Evolutionary conservation across 1,140 invertebrate genomes (phyloP).

Genomic region (Oncopodura yosiiana): DNA sequence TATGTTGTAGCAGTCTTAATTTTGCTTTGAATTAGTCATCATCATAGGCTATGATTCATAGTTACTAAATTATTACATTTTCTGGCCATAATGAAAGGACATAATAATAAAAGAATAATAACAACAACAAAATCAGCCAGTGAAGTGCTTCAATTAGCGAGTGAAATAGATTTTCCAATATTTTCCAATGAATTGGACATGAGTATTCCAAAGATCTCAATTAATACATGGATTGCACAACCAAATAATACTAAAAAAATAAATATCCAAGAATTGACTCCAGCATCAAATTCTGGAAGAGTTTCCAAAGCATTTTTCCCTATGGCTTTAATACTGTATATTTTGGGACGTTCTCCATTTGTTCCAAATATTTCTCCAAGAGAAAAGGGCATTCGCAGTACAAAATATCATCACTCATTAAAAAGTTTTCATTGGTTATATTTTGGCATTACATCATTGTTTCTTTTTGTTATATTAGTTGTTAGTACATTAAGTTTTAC

Average conservation of each 20-base stretch:
- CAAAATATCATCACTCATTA: neutral
- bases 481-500: slow-evolving; percentile 10
- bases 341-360: slow-evolving; percentile 27
- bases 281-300: slow-evolving; percentile 5
- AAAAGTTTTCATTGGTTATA: slow-evolving; percentile 22
- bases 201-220: neutral
- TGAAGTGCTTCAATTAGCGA: too few species aligned
- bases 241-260: neutral
- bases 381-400: neutral
- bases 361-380: neutral
- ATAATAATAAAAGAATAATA: too few species aligned
- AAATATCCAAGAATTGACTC: too few species aligned
- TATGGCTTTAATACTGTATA: slow-evolving; percentile 10
- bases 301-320: slow-evolving; percentile 11
- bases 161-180: slow-evolving; percentile 3
- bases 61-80: too few species aligned
- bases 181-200: slow-evolving; percentile 4
- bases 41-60: too few species aligned
- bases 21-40: too few species aligned
- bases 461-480: slow-evolving; percentile 14
- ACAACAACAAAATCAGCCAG: too few species aligned
- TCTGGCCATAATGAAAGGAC: too few species aligned
- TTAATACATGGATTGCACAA: neutral
- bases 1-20: too few species aligned
- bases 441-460: slow-evolving; percentile 17